Base-by-base conservation (phyloP, 2,797 vertebrate genomes). In the Delichon dasypus region DNA sequence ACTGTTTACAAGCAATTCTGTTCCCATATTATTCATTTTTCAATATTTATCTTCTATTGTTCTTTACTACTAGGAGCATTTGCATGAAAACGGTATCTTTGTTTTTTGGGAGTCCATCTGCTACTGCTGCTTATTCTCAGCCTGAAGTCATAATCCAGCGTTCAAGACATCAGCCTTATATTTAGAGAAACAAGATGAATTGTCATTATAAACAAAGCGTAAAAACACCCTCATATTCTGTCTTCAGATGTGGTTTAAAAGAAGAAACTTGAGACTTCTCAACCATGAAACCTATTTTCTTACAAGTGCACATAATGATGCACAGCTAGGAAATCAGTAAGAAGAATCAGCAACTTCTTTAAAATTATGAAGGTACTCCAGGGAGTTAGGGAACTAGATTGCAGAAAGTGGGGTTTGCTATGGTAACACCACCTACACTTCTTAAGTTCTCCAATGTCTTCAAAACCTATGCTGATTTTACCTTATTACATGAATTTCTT, bases 51-150 rank as follows among this genome's bases (percentile, higher is more conserved):
- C 64, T 94, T 71, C 65, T 76, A 58, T 84, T 95, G 71, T 87
- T 93, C 84, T 94, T 95, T 93, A 83, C 88, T 95, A 92, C 84
- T 55, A 80, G 51, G 62, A 95, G 53, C 29, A 96, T 96, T 96
- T 95, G 68, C 72, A 92, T 96, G 85, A 93, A 96, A 97, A 93
- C 36, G 20, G 57, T 64, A 83, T 77, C 74, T 85, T 96, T 96
- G 42, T 85, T 96, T 94, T 89, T 93, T 36, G n/a, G 85, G 85
- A 93, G 61, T 90, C 96, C 96, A 97, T 97, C 97, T 98, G 95
- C 90, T 97, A 42, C 45, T 60, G 50, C 53, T 96, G 71, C 72
- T 96, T 97, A 83, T 95, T 97, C 93, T 93, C 67, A 96, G 80
- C 92, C 82, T 61, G 47, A 93, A 97, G 91, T 95, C 85, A 95